phyloP scores from a whole-genome alignment of 2,113 vertebrate species.

The Indicator maculatus region DNA sequence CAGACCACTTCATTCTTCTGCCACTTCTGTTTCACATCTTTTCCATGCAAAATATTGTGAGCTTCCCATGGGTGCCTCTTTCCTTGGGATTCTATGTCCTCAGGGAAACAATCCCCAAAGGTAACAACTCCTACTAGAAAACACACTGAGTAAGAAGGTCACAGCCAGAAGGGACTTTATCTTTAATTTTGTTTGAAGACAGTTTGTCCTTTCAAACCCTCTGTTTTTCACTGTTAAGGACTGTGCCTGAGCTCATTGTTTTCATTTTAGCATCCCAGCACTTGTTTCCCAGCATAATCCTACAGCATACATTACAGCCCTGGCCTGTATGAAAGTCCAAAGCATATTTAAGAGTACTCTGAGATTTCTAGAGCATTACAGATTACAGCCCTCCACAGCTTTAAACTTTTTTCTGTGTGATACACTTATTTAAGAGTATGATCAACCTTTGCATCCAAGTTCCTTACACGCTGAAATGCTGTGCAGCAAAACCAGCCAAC shows the following conservation, averaged over 20 bases:
- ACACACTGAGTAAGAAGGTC: background rate
- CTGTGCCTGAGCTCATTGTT: background rate
- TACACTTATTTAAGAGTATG: fast-evolving
- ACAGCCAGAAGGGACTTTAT: background rate
- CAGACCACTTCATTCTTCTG: background rate
- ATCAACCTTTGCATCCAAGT: background rate
- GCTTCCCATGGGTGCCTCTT: background rate
- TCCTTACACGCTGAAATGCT: background rate
- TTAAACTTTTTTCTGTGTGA: background rate
- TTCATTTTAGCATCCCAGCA: background rate
- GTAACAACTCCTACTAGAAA: background rate
- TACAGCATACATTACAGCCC: background rate
- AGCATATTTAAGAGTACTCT: background rate
- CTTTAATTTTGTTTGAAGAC: background rate
- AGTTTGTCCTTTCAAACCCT: background rate
- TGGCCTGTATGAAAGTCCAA: background rate
- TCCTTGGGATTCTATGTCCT: background rate
- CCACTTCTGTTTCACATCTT: background rate
- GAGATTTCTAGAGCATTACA: background rate
- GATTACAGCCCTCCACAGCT: background rate
- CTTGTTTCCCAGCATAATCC: background rate
- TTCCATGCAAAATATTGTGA: background rate
- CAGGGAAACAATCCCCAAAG: background rate
- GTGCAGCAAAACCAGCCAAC: background rate
- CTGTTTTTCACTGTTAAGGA: background rate